Conservation (phyloP, 1,140 invertebrate genomes). For the Drosophila repleta region DNA sequence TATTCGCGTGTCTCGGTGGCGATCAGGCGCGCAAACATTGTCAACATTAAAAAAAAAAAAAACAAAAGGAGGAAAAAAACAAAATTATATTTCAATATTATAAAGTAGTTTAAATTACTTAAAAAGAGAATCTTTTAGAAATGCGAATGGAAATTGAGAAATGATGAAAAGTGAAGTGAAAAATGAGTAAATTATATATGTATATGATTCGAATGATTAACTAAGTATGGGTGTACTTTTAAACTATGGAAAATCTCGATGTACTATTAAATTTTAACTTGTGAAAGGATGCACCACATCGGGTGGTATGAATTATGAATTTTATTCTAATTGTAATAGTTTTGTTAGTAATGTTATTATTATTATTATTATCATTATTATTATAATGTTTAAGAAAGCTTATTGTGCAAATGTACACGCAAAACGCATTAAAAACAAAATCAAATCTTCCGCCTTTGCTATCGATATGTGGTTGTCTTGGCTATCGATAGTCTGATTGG, state of each 20-base stretch:
- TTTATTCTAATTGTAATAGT: conserved; percentile 80
- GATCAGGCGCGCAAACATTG: conserved; percentile 24
- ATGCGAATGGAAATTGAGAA: conserved; percentile 30
- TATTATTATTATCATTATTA: conserved; percentile 58
- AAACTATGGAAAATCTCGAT: conserved; percentile 77
- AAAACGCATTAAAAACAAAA: conserved; percentile 76
- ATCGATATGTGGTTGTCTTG: conserved; percentile 22
- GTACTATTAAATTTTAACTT: conserved; percentile 79
- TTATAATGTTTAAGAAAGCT: conserved; percentile 67
- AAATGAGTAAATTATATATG: conserved; percentile 37
- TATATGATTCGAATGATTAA: conserved; percentile 52
- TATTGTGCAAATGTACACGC: conserved; percentile 80
- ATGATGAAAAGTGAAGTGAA: conserved; percentile 5
- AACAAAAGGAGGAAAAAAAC: conserved; percentile 1
- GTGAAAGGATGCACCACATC: conserved; percentile 39
- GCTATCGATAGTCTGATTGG: conserved; percentile 33
- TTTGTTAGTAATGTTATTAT: conserved; percentile 82
- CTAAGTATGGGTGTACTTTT: conserved; percentile 60
- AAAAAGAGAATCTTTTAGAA: conserved; percentile 50
- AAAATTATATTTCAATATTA: conserved; percentile 63
- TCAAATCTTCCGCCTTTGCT: conserved; percentile 6
- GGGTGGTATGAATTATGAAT: conserved; percentile 74
- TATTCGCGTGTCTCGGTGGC: conserved; percentile 40
- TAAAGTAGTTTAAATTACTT: conserved; percentile 61
- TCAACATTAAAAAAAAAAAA: conserved; percentile 35